A percentile compares a stretch with the other conserved stretches of the same genome.
Conservation (phyloP, 2,888 invertebrate species). For the Harpagoxenus sublaevis region DNA sequence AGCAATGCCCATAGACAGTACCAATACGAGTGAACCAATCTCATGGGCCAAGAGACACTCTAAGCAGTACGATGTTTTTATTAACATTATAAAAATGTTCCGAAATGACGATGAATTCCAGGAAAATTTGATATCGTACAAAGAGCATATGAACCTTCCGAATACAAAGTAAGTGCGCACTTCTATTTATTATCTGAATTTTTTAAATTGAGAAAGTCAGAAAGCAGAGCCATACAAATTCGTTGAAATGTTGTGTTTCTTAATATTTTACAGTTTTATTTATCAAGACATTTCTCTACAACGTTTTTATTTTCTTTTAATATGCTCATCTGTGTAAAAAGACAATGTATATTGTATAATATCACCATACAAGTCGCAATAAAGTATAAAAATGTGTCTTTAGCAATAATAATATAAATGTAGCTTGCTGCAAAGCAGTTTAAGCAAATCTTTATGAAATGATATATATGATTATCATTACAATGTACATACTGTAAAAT, state of each 20-base stretch:
- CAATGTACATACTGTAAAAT: neutral
- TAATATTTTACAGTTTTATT: neutral
- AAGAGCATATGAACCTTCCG: constrained; percentile 86
- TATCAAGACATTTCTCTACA: neutral
- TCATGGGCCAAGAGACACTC: constrained; percentile 89
- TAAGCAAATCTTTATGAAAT: neutral
- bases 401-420: neutral
- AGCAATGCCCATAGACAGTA: constrained; percentile 83
- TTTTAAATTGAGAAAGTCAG: neutral
- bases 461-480: neutral
- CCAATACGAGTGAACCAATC: constrained; percentile 87
- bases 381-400: neutral
- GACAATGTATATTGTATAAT: too few relatives aligned
- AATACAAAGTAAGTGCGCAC: constrained; percentile 88
- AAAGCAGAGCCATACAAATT: neutral
- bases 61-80: constrained; percentile 90
- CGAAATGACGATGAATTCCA: constrained; percentile 85
- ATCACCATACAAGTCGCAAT: too few relatives aligned
- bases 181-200: neutral
- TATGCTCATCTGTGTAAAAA: neutral
- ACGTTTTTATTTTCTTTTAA: neutral
- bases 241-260: neutral
- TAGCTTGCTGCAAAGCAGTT: neutral
- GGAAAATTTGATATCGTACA: constrained; percentile 88
- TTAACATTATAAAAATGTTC: constrained; percentile 89